Conservation (phyloP, 2,797 vertebrate species). For the Cygnus olor region DNA sequence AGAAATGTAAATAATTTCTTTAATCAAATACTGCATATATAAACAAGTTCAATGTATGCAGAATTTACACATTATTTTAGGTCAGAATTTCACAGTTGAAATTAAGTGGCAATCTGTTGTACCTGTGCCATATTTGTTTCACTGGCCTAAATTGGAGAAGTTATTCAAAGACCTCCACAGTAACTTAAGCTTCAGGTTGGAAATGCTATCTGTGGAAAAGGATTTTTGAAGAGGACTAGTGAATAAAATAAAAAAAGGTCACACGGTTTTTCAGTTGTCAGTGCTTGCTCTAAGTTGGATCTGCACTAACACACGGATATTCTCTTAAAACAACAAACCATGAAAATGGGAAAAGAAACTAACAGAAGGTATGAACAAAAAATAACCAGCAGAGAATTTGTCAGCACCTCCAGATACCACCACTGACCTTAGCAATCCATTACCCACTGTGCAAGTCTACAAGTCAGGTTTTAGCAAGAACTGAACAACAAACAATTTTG, state of each 20-base stretch:
- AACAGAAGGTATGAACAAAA: not conserved
- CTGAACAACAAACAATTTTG: not conserved
- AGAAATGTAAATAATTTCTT: rapidly evolving
- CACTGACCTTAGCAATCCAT: not conserved
- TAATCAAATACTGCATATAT: not conserved
- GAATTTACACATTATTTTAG: not conserved
- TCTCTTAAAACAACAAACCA: not conserved
- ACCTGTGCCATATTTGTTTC: not conserved
- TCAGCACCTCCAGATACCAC: not conserved
- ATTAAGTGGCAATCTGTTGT: not conserved
- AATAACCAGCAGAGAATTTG: not conserved
- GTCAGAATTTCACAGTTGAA: not conserved
- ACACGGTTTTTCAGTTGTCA: not conserved
- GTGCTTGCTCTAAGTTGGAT: not conserved
- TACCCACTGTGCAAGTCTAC: not conserved
- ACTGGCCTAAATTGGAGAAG: not conserved
- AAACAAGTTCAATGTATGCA: not conserved
- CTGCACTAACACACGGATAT: not conserved
- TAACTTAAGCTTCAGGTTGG: not conserved
- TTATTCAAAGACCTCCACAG: not conserved
- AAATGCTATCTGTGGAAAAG: not conserved
- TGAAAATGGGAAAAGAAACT: not conserved
- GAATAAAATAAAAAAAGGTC: not conserved
- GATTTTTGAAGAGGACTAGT: not conserved
- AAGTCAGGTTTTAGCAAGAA: not conserved